Conservation (phyloP, 1,140 invertebrate genomes). For the Drosophila grimshawi region DNA sequence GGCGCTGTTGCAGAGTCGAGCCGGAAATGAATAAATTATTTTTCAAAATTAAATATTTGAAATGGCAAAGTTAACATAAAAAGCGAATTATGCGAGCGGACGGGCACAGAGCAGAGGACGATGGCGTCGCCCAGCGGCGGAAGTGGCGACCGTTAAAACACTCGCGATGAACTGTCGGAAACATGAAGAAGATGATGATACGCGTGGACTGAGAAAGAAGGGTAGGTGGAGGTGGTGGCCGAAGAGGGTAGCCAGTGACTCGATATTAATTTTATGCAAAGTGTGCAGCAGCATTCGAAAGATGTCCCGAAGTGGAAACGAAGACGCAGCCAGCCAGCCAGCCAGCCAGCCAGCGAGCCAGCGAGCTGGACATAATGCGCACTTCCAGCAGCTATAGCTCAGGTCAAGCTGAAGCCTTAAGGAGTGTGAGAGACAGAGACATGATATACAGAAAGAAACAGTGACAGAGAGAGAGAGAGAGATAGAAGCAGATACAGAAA, state of each 20-base stretch:
- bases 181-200: slow-evolving; percentile 33
- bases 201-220: neutral
- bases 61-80: slow-evolving; percentile 78
- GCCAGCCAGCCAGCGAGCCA: slow-evolving; percentile 20
- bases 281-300: slow-evolving; percentile 53
- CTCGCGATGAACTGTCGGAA: slow-evolving; percentile 78
- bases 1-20: slow-evolving; percentile 22
- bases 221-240: neutral
- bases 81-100: slow-evolving; percentile 71
- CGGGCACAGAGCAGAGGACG: slow-evolving; percentile 3
- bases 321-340: slow-evolving; percentile 51
- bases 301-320: slow-evolving; percentile 44
- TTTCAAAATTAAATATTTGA: slow-evolving; percentile 80
- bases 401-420: slow-evolving; percentile 21
- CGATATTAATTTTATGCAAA: slow-evolving; percentile 81
- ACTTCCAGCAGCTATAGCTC: neutral
- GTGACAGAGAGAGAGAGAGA: neutral
- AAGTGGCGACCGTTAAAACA: slow-evolving; percentile 77
- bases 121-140: slow-evolving; percentile 47
- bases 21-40: slow-evolving; percentile 81
- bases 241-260: slow-evolving; percentile 22
- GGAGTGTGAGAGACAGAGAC: neutral
- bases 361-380: slow-evolving; percentile 62
- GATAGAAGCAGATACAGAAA: neutral
- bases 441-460: neutral